phyloP scores from a whole-genome alignment of 2,888 invertebrate species.

The Sinohyriopsis cumingii region DNA sequence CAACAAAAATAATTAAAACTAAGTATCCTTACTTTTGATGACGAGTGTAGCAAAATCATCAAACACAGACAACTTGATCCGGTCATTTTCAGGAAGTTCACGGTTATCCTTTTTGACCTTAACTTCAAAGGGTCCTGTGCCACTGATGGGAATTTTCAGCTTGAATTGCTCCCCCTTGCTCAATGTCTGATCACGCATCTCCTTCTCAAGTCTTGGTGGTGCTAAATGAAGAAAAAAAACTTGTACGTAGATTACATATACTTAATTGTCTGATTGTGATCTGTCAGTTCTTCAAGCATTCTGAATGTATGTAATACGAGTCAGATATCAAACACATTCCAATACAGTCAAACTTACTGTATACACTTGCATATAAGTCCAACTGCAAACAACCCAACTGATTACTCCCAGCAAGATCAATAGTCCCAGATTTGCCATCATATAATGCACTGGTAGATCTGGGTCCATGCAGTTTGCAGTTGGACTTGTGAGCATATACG shows the following conservation, averaged over 20 bases:
- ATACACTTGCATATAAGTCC: no score
- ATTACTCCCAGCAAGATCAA: no score
- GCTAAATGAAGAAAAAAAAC: constrained; percentile 33
- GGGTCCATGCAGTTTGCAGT: no score
- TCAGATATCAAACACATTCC: no score
- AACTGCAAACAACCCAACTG: no score
- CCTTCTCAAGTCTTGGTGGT: constrained; percentile 88
- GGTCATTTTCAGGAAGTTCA: constrained; percentile 75
- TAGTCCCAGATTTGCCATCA: no score
- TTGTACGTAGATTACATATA: background rate
- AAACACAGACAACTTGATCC: constrained; percentile 76
- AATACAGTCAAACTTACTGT: no score
- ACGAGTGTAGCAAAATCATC: constrained; percentile 98
- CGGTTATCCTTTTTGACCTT: constrained; percentile 87
- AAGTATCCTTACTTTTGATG: constrained; percentile 79
- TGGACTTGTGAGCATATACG: no score
- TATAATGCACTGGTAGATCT: no score
- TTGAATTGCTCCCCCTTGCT: constrained; percentile 97
- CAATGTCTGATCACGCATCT: constrained; percentile 90
- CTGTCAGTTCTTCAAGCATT: background rate
- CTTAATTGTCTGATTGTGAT: background rate
- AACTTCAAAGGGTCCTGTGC: constrained; percentile 95
- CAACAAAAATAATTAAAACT: no score
- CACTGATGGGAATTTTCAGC: constrained; percentile 96
- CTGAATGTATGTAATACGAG: no score